Conservation (phyloP, 2,797 vertebrate species). For the Amblyraja radiata region DNA sequence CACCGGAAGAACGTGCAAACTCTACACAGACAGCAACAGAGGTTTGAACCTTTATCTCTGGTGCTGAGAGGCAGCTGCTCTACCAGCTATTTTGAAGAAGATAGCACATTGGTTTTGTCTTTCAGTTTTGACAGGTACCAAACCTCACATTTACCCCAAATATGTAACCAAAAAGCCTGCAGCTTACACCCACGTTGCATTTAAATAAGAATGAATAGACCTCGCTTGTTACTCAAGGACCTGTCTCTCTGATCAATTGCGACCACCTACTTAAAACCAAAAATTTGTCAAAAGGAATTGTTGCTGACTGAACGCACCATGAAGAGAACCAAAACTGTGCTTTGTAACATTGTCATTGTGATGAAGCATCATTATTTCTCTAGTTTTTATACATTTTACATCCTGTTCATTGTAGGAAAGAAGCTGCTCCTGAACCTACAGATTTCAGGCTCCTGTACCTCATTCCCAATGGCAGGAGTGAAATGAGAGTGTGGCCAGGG, state of each 20-base stretch:
- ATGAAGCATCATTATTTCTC: neutral
- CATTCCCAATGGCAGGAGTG: too few species aligned
- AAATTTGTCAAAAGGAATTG: neutral
- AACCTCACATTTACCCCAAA: neutral
- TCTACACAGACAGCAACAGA: too few species aligned
- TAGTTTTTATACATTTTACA: neutral
- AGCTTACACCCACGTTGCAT: neutral
- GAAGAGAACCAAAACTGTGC: neutral
- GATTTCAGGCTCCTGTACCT: too few species aligned
- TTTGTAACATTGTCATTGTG: neutral
- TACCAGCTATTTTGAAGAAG: neutral
- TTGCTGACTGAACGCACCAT: neutral
- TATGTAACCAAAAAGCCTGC: neutral
- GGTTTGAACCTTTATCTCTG: too few species aligned
- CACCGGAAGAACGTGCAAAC: too few species aligned
- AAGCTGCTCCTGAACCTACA: too few species aligned
- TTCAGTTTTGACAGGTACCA: neutral
- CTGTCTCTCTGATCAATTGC: neutral
- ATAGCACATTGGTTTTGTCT: too few species aligned
- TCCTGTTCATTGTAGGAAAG: neutral
- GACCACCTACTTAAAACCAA: neutral
- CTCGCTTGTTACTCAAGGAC: neutral
- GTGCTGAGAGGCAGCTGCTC: too few species aligned
- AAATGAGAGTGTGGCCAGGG: too few species aligned
- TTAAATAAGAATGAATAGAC: neutral